Percentiles rank a stretch among this genome's conserved stretches.
phyloP scores from a whole-genome alignment of 2,113 vertebrate genomes.

The Gallinago undulata region DNA sequence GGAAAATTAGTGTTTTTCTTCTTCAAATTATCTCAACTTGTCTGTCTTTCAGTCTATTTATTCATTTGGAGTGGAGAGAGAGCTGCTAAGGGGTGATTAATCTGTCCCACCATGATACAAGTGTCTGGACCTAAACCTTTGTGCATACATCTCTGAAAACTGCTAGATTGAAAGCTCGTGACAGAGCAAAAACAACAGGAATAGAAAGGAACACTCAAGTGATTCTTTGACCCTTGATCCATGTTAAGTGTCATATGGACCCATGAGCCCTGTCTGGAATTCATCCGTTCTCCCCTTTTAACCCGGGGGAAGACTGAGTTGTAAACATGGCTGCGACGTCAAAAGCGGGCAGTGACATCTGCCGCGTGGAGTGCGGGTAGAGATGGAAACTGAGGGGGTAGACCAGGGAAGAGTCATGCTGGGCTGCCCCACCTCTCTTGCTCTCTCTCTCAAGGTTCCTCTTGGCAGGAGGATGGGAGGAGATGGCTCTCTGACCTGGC shows the following conservation, averaged over 20 bases:
- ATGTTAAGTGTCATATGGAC: background rate
- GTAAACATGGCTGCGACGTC: background rate
- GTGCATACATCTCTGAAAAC: background rate
- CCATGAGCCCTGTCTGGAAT: background rate
- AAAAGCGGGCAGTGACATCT: background rate
- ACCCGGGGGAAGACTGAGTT: background rate
- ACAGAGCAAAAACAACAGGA: background rate
- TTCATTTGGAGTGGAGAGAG: background rate
- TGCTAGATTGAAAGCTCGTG: background rate
- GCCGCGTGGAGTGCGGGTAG: background rate
- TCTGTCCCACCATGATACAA: background rate
- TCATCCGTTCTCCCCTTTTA: background rate
- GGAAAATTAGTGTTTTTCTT: background rate
- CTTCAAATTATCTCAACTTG: background rate
- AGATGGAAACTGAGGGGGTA: background rate
- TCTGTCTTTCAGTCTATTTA: background rate
- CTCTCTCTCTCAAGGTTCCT: background rate
- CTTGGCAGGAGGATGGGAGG: background rate
- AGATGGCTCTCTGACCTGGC: background rate
- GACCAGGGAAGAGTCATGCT: background rate
- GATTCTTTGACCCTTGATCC: background rate
- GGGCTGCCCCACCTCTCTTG: background rate
- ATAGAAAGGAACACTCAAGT: background rate
- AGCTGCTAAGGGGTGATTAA: background rate
- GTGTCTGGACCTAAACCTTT: background rate